Conservation (phyloP, 2,113 vertebrate species). For the Ciconia maguari region DNA sequence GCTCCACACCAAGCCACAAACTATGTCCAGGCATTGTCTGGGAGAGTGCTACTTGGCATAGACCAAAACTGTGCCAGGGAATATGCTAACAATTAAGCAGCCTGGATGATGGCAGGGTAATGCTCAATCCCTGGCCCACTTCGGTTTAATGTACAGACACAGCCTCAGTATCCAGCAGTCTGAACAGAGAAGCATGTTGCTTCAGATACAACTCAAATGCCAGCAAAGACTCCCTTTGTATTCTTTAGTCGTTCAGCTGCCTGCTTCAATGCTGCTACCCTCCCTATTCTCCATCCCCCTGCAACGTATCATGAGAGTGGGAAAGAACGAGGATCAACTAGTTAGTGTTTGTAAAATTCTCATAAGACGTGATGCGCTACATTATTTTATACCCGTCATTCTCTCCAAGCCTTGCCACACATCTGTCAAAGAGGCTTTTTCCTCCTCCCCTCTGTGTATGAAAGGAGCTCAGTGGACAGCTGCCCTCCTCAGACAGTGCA, state of each 20-base stretch:
- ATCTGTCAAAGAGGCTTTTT: neutral
- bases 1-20: neutral
- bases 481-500: neutral
- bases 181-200: neutral
- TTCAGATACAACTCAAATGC: neutral
- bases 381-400: accelerated
- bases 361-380: neutral
- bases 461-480: neutral
- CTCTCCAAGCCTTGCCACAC: neutral
- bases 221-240: neutral
- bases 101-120: neutral
- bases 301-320: accelerated
- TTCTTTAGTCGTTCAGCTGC: neutral
- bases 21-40: neutral
- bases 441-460: neutral
- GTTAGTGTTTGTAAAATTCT: neutral
- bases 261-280: neutral
- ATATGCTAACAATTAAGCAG: neutral
- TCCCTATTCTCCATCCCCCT: neutral
- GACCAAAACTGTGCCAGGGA: neutral
- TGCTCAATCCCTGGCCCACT: neutral
- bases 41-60: neutral
- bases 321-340: neutral
- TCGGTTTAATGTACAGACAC: neutral
- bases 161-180: neutral